Evolutionary conservation across 2,797 vertebrate genomes (phyloP), one percentile per base, ranked within the genome.

Genomic region (Enteromius anoplus): DNA sequence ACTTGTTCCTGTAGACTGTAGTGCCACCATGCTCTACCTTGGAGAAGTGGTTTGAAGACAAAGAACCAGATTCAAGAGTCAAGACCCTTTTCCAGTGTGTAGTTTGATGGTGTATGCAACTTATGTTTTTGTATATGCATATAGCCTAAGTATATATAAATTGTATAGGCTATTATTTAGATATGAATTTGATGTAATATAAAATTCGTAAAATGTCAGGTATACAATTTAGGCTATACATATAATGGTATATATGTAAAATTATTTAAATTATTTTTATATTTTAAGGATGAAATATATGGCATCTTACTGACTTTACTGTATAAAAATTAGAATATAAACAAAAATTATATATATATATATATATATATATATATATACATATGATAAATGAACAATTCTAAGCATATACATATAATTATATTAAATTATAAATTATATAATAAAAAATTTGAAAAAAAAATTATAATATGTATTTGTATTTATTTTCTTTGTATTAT

Each of bases 21-120:
- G 93, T 95, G 94, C 94, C 95, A 94, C 93, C 94, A 91, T 93
- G 93, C 94, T 95, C 93, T 91, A 29, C 80, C 89, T 76, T 53
- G 86, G 92, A 94, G 94, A 93, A 95, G 88, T 94, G 82, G 88
- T 88, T 64, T 87, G 62, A 60, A 75, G 89, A 95, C 93, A 95
- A 94, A 95, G 93, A 90, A 87, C 55, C 84, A 14, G 58, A 58
- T 84, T 62, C 47, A 15, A 14, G 58, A 58, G 73, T 60, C 58
- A 15, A 15, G 29, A 62, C 15, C 23, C 14, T 14, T 26, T 42
- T 62, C 23, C 2, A 6, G 29, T 32, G 23, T 72, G 15, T 29
- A 37, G 51, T 37, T 53, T 51, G 26, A 14, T 34, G 45, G 70
- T 21, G 4, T 12, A 53, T 21, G 17, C 32, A 53, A 51, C 17